These are phyloP conservation scores for Dendrocincla tyrannina DNA, from an alignment of 2,797 vertebrate species.

Conservation along the genomic window DNA sequence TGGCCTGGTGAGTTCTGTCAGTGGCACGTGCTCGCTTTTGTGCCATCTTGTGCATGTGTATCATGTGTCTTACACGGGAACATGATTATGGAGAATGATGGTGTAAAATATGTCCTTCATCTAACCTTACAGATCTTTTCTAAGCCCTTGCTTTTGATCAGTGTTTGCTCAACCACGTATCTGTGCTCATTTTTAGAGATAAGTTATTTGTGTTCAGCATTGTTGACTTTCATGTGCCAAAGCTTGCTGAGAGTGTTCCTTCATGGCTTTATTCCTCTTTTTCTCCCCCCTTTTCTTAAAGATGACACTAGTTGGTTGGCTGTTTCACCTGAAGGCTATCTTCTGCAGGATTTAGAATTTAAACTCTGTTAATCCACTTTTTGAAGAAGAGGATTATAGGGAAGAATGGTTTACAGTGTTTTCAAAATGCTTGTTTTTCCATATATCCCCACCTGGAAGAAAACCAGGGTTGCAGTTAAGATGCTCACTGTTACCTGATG, in stretches of 20 bases:
- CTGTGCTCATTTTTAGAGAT: neutral
- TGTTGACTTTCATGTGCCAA: neutral
- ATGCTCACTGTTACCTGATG: neutral
- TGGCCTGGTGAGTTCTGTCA: neutral
- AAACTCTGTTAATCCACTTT: neutral
- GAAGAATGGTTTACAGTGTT: neutral
- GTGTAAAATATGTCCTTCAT: neutral
- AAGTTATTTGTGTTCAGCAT: neutral
- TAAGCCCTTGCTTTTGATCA: neutral
- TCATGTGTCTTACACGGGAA: neutral
- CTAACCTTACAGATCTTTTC: neutral
- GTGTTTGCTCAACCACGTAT: neutral
- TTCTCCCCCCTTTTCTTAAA: neutral
- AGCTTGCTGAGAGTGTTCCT: neutral
- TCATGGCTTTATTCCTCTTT: neutral
- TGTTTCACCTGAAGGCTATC: neutral
- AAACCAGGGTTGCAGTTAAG: neutral
- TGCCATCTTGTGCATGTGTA: neutral
- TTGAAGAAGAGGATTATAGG: neutral
- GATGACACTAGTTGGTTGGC: neutral
- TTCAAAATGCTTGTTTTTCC: neutral
- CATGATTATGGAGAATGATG: neutral
- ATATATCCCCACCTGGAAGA: neutral
- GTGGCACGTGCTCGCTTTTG: neutral
- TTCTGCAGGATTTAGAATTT: neutral